A percentile compares a stretch with the other conserved stretches of the same genome.
Conservation (phyloP, 2,888 invertebrate genomes). For the Parnassius glacialis region DNA sequence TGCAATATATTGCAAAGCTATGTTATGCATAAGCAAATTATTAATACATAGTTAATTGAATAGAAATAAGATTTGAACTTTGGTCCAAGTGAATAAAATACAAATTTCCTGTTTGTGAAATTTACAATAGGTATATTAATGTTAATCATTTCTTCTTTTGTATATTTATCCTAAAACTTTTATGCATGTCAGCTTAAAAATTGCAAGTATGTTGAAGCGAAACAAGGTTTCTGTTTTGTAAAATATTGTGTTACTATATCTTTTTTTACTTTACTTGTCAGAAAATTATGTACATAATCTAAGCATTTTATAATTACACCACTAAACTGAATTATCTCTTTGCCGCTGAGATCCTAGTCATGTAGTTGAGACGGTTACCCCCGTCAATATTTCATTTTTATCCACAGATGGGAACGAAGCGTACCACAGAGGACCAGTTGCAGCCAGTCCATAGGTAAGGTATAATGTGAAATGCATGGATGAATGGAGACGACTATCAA, state of each 20-base stretch:
- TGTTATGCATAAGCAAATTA: too few species aligned
- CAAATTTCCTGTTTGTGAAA: background rate
- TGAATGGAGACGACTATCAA: slow-evolving; percentile 32
- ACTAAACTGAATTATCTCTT: slow-evolving; percentile 4
- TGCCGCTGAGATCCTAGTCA: slow-evolving; percentile 32
- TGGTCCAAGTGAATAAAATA: background rate
- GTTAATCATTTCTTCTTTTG: background rate
- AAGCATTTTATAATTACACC: slow-evolving; percentile 7
- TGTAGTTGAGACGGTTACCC: slow-evolving; percentile 73
- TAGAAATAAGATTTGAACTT: background rate
- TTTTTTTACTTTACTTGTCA: slow-evolving; percentile 3
- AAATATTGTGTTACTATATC: background rate
- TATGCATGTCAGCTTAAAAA: slow-evolving; percentile 17
- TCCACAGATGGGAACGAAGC: slow-evolving; percentile 70
- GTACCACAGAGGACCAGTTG: slow-evolving; percentile 53
- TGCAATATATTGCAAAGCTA: too few species aligned
- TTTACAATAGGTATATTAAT: too few species aligned
- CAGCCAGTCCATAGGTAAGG: slow-evolving; percentile 66
- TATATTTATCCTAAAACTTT: slow-evolving; percentile 1
- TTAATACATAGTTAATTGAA: too few species aligned
- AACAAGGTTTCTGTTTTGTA: background rate
- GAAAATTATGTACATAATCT: slow-evolving; percentile 1
- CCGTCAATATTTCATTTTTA: slow-evolving; percentile 79
- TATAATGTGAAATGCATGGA: slow-evolving; percentile 31
- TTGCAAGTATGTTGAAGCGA: slow-evolving; percentile 1